Conservation (phyloP, 2,113 vertebrate genomes). For the Bucco capensis region DNA sequence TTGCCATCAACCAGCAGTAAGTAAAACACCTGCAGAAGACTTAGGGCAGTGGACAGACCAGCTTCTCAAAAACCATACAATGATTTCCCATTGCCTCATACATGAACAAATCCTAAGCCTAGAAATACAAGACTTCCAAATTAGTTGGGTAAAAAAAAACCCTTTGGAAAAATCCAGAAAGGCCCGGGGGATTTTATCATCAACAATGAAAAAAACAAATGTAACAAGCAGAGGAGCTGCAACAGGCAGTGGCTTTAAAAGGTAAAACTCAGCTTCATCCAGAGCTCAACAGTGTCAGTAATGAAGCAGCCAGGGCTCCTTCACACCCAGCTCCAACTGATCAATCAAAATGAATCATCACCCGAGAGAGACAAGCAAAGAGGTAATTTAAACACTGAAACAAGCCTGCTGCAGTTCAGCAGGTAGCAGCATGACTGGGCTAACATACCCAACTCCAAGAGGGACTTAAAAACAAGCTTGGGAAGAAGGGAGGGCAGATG, state of each 20-base stretch:
- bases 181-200: not conserved
- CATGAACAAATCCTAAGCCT: not conserved
- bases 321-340: not conserved
- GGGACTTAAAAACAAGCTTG: not conserved
- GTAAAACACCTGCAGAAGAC: not conserved
- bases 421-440: slow-evolving; percentile 34
- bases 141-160: not conserved
- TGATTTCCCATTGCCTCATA: not conserved
- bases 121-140: not conserved
- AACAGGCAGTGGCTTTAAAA: not conserved
- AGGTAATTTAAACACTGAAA: slow-evolving; percentile 9
- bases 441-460: not conserved
- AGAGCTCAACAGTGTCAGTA: not conserved
- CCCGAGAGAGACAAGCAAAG: not conserved
- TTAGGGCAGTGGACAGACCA: not conserved
- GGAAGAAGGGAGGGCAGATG: not conserved
- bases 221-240: not conserved
- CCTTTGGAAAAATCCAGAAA: not conserved
- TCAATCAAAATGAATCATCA: slow-evolving; percentile 50
- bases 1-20: not conserved
- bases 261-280: not conserved
- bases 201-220: not conserved
- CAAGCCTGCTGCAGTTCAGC: slow-evolving; percentile 30
- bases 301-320: not conserved
- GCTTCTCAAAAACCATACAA: not conserved